Evolutionary conservation across 2,888 invertebrate species (phyloP), one percentile per base, ranked within the genome.

Genomic region (Rugalucina vietnamica): DNA sequence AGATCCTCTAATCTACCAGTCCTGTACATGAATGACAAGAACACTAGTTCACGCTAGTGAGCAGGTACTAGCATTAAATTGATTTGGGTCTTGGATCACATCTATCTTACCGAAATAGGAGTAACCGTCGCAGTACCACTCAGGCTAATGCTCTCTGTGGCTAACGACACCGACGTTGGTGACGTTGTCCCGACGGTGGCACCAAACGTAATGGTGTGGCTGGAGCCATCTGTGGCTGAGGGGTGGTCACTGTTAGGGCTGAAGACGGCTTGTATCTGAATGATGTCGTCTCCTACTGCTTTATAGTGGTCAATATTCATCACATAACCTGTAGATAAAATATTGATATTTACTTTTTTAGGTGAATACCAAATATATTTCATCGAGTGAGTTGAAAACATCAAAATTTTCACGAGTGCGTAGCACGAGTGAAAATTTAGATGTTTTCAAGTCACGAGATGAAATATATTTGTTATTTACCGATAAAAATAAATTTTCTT

Each of bases 181-280:
- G 71, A 73, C 8, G 21, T 43, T 0, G 76, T 49, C 0, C 76
- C 82, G 0, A 77, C 85, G 0, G 79, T 57, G 0, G 87, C 76
- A 1, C 82, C 86, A 4, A 90, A 85, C 4, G 82, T 84, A 0
- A 92, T 84, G 3, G 34, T 83, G 65, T 90, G 87, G 10, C n/a
- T 12, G 14, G 79, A 79, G 12, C 78, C 50, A 8, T 29, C 29
- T 4, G 81, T 79, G 1, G 82, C 85, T n/a, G 54, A 37, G 12
- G 79, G 70, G 54, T 89, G 88, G 18, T 88, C 81, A 0, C 85
- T 29, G n/a, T 87, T 84, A 18, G 90, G 90, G 34, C 82, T 88
- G 34, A 92, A 76, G 5, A 89, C 50, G 24, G 91, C 85, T 36
- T 86, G 72, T 37, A 91, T 74, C 2, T 65, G 73, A 8, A 91